These are phyloP conservation scores for Prionace glauca DNA, from an alignment of 2,797 vertebrate genomes.

Conservation along the genomic window DNA sequence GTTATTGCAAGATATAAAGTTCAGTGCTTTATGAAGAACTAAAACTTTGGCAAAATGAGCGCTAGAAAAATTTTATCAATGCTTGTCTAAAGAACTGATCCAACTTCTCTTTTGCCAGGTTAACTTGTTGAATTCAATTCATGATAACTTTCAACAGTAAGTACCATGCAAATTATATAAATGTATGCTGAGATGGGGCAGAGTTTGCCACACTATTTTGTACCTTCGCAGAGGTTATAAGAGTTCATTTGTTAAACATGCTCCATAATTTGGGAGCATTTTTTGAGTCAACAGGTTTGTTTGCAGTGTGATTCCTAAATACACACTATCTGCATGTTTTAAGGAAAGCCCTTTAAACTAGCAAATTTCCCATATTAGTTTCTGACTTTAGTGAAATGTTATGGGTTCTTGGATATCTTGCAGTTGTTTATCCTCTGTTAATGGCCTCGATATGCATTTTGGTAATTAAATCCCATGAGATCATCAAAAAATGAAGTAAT, in stretches of 20 bases:
- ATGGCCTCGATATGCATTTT: neutral
- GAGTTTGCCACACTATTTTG: neutral
- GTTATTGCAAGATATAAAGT: neutral
- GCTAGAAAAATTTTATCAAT: neutral
- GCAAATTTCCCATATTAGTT: neutral
- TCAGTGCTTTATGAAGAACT: neutral
- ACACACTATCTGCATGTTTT: neutral
- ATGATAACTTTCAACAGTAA: slow-evolving; percentile 97
- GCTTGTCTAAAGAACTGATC: neutral
- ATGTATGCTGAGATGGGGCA: too few relatives aligned
- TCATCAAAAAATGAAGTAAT: neutral
- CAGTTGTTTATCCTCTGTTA: neutral
- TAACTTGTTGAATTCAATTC: slow-evolving; percentile 89
- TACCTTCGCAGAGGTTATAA: neutral
- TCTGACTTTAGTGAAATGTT: neutral
- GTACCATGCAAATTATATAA: slow-evolving; percentile 50
- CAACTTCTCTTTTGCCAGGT: slow-evolving; percentile 58
- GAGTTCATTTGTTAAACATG: neutral
- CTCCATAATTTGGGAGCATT: neutral
- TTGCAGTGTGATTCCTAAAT: neutral
- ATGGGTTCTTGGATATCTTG: neutral
- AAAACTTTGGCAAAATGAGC: neutral
- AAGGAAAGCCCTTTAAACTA: neutral
- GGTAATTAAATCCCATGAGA: neutral
- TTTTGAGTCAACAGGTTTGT: neutral